Evolutionary conservation across 1,140 invertebrate species (phyloP), one percentile per base, ranked within the genome.

Genomic region (Orchesella cincta): DNA sequence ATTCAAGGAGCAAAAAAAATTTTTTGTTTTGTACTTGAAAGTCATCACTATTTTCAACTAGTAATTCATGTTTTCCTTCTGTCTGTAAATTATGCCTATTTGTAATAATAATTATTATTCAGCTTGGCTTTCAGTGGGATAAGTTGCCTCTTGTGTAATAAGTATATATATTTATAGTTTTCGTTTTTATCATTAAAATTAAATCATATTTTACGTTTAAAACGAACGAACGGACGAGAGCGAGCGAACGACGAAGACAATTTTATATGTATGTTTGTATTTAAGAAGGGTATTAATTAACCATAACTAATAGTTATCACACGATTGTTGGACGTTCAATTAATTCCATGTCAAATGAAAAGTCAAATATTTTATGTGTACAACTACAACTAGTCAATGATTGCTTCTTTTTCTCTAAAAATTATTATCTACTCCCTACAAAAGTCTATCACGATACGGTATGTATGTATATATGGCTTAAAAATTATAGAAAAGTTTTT

Each of bases 1-100:
- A 67, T 67, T 67, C 28, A 29, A 31, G 62, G 31, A 67, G 62
- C 31, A 46, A 23, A 8, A 29, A 31, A n/a, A n/a, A n/a, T n/a
- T n/a, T n/a, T n/a, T n/a, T n/a, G n/a, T 33, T 67, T 67, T 67
- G 62, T 67, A 67, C 62, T 67, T 67, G 31, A 67, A 67, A 67
- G 62, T 67, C 26, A 67, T 67, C 62, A 67, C 62, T 67, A 31
- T 8, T 67, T 67, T 67, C 54, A 31, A 12, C 33, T 31, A 33
- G 33, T 31, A 67, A 18, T 14, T 67, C 23, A 67, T 31, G 14
- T 12, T 67, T 12, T 8, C 28, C 8, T 31, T n/a, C n/a, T 67
- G 3, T 31, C 33, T 67, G 12, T 18, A 3, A 67, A 31, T 67
- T 31, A 29, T 33, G 62, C 62, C 8, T 67, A 31, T 31, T 23